Evolutionary conservation across 2,888 invertebrate genomes (phyloP).

Genomic region (Odiellus spinosus): DNA sequence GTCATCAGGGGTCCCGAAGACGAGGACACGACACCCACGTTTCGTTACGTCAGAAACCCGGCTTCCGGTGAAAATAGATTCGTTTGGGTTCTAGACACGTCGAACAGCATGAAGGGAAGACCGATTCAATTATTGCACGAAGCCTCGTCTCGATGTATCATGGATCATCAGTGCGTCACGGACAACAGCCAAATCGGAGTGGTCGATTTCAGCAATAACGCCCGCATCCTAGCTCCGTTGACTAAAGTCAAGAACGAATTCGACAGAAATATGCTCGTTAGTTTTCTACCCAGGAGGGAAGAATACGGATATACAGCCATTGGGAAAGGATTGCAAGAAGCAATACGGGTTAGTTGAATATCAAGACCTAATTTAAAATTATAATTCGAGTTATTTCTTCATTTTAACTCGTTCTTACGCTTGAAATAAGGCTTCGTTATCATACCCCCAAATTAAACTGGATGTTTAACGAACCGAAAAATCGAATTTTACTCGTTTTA

Average conservation of each 20-base stretch:
- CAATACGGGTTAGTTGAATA: slow-evolving; percentile 9
- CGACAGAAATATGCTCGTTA: slow-evolving; percentile 15
- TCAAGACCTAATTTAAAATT: too few relatives aligned
- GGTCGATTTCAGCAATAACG: slow-evolving; percentile 23
- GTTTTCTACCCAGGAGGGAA: slow-evolving; percentile 16
- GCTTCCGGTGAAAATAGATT: slow-evolving; percentile 16
- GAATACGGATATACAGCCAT: slow-evolving; percentile 22
- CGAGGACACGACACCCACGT: slow-evolving; percentile 10
- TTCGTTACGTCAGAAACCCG: slow-evolving; percentile 18
- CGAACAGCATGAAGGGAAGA: slow-evolving; percentile 21
- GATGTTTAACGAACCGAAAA: too few relatives aligned
- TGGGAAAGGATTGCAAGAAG: slow-evolving; percentile 17
- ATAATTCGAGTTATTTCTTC: too few relatives aligned
- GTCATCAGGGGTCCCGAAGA: too few relatives aligned
- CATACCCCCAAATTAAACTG: too few relatives aligned
- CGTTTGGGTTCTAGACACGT: slow-evolving; percentile 21
- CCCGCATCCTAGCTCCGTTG: slow-evolving; percentile 10
- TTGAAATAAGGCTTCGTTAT: too few relatives aligned
- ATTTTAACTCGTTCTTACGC: too few relatives aligned
- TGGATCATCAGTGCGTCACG: slow-evolving; percentile 35
- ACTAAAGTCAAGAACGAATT: slow-evolving; percentile 13
- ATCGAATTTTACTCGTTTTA: too few relatives aligned
- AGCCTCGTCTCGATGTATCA: slow-evolving; percentile 42
- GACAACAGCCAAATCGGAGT: slow-evolving; percentile 28
- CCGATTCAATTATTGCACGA: slow-evolving; percentile 42